Evolutionary conservation across 1,140 invertebrate genomes (phyloP), one percentile per base, ranked within the genome.

Genomic region (Drosophila malerkotliana): DNA sequence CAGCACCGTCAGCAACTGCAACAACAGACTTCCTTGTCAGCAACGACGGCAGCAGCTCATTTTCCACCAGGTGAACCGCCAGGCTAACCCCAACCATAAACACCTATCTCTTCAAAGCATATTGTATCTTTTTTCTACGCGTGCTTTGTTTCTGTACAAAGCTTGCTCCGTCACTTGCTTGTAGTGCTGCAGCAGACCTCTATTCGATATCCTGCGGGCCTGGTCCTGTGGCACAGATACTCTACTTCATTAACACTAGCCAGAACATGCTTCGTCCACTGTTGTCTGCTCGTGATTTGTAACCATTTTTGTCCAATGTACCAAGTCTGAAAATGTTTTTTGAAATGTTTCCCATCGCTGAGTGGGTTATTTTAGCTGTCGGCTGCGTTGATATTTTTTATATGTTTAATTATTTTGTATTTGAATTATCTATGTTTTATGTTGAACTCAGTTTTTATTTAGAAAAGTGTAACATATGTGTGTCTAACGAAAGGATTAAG

Each of bases 121-220:
- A 21, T 21, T 21, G 21, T 21, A 21, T 62, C 44, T 56, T 10
- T 62, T 63, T 60, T 39, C 69, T 21, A 63, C 53, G 62, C 59
- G 59, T 60, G 79, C 79, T 83, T 84, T 79, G 79, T 79, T 79
- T 51, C 57, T 82, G 79, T 82, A 79, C 79, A 82, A 83, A 82
- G 79, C 71, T 82, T 72, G 62, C n/a, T 44, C 49, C 60, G 62
- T 49, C 63, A 75, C 56, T 49, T 73, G 79, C 79, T 83, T 82
- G 49, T 81, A 78, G 58, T 68, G 73, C 49, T 82, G 75, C 63
- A 51, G 37, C 44, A 45, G 34, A 37, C 48, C 8, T 21, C 44
- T 6, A 24, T 37, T 34, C 56, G 48, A 47, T 28, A 44, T 56
- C 48, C 63, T 72, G 26, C 30, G 55, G 71, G 68, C 48, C 45